Base-by-base conservation (phyloP, 2,797 vertebrate genomes). In the Chrosomus eos region DNA sequence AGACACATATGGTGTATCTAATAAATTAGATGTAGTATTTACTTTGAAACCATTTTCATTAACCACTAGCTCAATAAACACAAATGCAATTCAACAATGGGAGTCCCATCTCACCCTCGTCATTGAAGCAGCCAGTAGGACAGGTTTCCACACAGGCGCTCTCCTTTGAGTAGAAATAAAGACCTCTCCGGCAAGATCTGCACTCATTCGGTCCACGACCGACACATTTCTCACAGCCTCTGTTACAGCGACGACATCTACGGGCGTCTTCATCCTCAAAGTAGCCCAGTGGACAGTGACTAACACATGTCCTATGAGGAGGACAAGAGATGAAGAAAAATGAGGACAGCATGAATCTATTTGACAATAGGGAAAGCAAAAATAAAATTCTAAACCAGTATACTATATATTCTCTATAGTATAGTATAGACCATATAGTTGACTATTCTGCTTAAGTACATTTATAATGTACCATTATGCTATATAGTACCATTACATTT, bases 291-390 rank as follows among this genome's bases (percentile, higher is more conserved):
- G 97, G 97, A 86, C 97, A 98, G 0, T 92, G 91, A 71, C 94
- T 97, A 83, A 97, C 96, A 0, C 97, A 98, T 86, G 94, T 94
- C 92, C 97, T 98, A 87, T 33, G 68, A 7, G 31, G 31, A 45
- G 28, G 18, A 11, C 36, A 23, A 31, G 23, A 51, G 14, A 53
- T 11, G n/a, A 28, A 31, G 60, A 38, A 3, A n/a, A 28, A 62
- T 16, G 6, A 79, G 38, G 1, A 43, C 14, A 45, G 58, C 48
- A 64, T 33, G 51, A 53, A 48, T 48, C n/a, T n/a, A 8, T 72
- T 19, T 58, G 38, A 16, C 51, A 26, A 67, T 64, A 16, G 28
- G 43, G 14, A 73, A 38, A 43, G 43, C 11, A 62, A 19, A 45
- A 60, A 31, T 6, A 38, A 2, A 26, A 36, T 19, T 48, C 40